Evolutionary conservation across 2,797 vertebrate genomes (phyloP).

Genomic region (Anabacerthia variegaticeps): DNA sequence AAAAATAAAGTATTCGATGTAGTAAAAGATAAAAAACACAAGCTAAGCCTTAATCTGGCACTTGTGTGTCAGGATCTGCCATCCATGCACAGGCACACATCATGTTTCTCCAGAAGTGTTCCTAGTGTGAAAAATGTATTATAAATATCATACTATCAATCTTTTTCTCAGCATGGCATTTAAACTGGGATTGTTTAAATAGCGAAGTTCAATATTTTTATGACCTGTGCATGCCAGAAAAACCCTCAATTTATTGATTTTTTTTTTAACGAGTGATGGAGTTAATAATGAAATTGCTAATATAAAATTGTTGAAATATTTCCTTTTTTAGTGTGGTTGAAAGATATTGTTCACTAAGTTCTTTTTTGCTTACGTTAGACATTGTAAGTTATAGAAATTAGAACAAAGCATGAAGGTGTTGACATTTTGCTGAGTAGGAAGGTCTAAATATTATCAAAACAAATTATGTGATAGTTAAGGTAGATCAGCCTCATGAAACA

Average conservation of each 20-base stretch:
- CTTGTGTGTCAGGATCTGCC: background rate
- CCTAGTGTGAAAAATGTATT: background rate
- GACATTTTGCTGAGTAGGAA: background rate
- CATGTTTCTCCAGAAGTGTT: background rate
- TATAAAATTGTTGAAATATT: background rate
- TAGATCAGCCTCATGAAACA: background rate
- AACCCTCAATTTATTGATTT: background rate
- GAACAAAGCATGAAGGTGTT: background rate
- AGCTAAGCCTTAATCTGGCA: background rate
- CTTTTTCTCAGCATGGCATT: slow-evolving; percentile 4
- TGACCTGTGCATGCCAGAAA: background rate
- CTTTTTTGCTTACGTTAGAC: background rate
- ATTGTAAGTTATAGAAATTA: background rate
- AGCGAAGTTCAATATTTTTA: slow-evolving; percentile 40
- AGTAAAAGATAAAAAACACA: background rate
- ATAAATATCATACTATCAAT: slow-evolving; percentile 4
- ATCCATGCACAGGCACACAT: background rate
- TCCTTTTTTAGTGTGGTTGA: background rate
- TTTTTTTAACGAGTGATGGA: background rate
- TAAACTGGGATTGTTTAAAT: slow-evolving; percentile 35
- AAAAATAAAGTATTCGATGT: background rate
- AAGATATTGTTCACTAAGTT: background rate
- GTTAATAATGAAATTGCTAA: background rate
- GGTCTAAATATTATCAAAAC: background rate
- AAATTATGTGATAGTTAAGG: background rate